Percentiles rank a stretch among this genome's conserved stretches.
Evolutionary conservation across 2,113 vertebrate genomes (phyloP).

Genomic region (Malurus alboscapulatus): DNA sequence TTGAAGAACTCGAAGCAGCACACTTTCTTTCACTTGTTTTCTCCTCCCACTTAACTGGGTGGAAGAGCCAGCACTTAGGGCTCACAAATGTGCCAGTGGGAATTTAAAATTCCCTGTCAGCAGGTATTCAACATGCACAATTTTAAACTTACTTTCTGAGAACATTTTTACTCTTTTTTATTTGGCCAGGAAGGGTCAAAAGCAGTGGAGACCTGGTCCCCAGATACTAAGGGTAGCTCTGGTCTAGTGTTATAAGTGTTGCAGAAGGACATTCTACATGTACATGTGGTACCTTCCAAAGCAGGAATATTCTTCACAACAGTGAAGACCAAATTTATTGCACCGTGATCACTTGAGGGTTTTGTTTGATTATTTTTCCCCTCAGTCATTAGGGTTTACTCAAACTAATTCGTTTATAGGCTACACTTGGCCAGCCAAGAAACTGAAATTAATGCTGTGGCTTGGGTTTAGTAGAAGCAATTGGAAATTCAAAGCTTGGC

Average conservation of each 20-base stretch:
- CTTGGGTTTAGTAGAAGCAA: not conserved
- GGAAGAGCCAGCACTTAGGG: not conserved
- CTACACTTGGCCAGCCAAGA: not conserved
- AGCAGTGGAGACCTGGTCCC: not conserved
- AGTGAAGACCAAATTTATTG: not conserved
- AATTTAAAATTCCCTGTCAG: constrained; percentile 4
- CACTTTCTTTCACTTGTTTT: not conserved
- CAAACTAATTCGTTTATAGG: not conserved
- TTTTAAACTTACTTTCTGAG: not conserved
- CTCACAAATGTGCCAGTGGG: not conserved
- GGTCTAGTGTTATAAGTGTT: rapidly evolving
- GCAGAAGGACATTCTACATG: not conserved
- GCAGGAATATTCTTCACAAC: not conserved
- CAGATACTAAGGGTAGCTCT: not conserved
- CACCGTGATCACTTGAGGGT: not conserved
- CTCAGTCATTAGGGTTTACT: not conserved
- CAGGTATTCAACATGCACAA: not conserved
- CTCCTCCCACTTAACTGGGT: not conserved
- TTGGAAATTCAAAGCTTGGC: not conserved
- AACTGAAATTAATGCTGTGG: not conserved
- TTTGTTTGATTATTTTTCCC: not conserved
- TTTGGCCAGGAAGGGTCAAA: not conserved
- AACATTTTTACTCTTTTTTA: not conserved
- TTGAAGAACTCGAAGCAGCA: not conserved
- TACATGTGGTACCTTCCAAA: not conserved